Percentiles rank a stretch among this genome's conserved stretches.
Conservation (phyloP, 2,888 invertebrate species). For the Pterobdella sp. region DNA sequence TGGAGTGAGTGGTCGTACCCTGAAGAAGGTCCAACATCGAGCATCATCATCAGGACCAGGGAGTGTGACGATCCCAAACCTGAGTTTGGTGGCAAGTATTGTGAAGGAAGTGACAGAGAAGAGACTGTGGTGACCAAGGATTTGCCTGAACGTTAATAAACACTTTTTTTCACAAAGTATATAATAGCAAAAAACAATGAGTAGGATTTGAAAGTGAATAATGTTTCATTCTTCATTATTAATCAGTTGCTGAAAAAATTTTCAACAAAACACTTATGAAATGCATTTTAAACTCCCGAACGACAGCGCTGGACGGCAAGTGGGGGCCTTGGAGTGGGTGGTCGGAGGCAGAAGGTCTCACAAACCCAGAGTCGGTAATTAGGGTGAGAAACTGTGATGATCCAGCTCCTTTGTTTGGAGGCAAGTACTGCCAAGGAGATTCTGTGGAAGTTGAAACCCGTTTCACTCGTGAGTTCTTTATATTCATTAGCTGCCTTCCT, state of each 20-base stretch:
- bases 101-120: constrained; percentile 42
- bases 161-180: not conserved
- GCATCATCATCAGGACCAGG: constrained; percentile 40
- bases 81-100: constrained; percentile 44
- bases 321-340: constrained; percentile 35
- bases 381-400: constrained; percentile 21
- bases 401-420: constrained; percentile 32
- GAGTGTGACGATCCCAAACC: constrained; percentile 47
- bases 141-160: not conserved
- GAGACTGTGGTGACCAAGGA: not conserved
- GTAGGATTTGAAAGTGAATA: too few relatives aligned
- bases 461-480: not conserved
- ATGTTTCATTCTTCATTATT: too few relatives aligned
- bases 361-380: constrained; percentile 16
- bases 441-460: constrained; percentile 11
- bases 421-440: constrained; percentile 29
- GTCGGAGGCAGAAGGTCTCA: constrained; percentile 31
- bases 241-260: too few relatives aligned
- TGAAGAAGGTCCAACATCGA: constrained; percentile 37
- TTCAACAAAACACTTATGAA: not conserved
- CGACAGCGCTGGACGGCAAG: constrained; percentile 33
- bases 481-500: too few relatives aligned
- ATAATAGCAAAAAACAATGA: too few relatives aligned
- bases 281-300: not conserved
- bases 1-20: constrained; percentile 32